Base-by-base conservation (phyloP, 64 coral and sea anemone species). In the Dendrophyllia cribrosa region DNA sequence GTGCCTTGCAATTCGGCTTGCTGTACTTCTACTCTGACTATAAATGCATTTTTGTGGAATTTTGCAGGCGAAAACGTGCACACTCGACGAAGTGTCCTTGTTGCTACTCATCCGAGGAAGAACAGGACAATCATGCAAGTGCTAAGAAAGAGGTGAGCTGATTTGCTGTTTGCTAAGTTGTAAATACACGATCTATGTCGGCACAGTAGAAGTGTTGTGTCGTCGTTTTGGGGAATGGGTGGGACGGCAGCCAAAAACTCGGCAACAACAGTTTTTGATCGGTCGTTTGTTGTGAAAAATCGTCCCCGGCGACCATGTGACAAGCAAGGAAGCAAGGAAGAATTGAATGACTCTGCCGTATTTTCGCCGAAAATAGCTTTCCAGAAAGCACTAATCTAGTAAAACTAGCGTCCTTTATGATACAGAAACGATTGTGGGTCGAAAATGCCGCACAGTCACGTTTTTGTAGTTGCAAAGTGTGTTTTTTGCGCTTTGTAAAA, bases 11-110 rank as follows among this genome's bases (percentile, higher is more conserved):
- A 22, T 87, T 15, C 10, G 19, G 2, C 25, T 53, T 65, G 44
- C 16, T 58, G 43, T 46, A 20, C 73, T 77, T 70, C 19, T 56
- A 6, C 53, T 65, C 7, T 1, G 73, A 72, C 78, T 93, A 12
- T 8, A 13, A 67, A 56, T 71, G 52, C 12, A 8, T 45, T 93
- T 78, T 76, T 75, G 22, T 86, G 43, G 75, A 72, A 48, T 90
- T 79, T 90, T 85, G 60, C 46, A 95, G 93, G 66, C 76, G 93
- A 90, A 95, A 95, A 73, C 87, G 93, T 69, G 86, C 88, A 45
- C 93, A 95, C 89, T 79, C 93, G 17, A 78, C 75, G 55, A 95
- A 95, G 79, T 95, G 93, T 78, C 88, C 93, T 64, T 95, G 93
- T 85, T 95, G 93, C 76, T 84, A 75, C 60, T 83, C 87, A 24